Conservation (phyloP, 2,797 vertebrate genomes). For the Hydrophis major region DNA sequence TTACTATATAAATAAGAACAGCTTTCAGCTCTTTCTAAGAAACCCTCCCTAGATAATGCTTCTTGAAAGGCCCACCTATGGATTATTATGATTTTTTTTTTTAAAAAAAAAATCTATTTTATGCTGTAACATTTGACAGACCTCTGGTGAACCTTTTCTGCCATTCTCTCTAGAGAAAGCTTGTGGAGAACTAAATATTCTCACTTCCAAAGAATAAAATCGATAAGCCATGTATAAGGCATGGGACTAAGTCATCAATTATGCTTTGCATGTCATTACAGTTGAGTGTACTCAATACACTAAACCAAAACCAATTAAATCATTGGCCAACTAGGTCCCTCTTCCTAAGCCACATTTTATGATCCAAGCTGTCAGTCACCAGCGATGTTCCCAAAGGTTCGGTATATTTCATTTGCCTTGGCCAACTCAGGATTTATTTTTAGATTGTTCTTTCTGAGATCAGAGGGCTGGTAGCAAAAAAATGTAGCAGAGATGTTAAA, state of each 20-base stretch:
- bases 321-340: neutral
- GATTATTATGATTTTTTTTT: neutral
- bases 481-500: neutral
- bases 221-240: neutral
- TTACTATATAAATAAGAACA: neutral
- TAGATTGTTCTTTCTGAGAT: neutral
- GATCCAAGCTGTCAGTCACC: neutral
- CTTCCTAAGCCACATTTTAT: neutral
- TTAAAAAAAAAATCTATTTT: neutral
- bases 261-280: neutral
- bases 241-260: neutral
- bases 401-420: neutral
- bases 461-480: neutral
- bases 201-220: neutral
- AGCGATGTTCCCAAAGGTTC: neutral
- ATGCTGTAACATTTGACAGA: slow-evolving; percentile 27
- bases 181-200: neutral
- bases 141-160: slow-evolving; percentile 1
- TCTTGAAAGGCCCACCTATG: neutral
- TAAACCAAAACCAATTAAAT: neutral
- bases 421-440: neutral
- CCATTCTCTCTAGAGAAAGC: neutral
- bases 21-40: neutral
- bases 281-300: neutral
- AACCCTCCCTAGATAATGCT: neutral